Evolutionary conservation across 1,140 invertebrate genomes (phyloP).

Genomic region (Heliconius congener): DNA sequence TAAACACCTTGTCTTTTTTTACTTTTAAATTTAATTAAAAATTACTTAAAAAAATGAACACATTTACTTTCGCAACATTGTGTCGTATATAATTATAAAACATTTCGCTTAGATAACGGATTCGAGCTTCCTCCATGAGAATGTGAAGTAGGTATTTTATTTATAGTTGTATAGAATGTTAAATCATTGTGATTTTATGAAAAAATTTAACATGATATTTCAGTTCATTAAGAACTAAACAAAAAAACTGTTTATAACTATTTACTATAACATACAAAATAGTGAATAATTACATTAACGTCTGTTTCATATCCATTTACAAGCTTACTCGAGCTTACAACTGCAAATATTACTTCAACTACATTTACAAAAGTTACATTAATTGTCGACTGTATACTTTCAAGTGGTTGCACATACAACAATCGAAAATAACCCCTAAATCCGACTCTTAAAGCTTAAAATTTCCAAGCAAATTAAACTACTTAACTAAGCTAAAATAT

Average conservation of each 20-base stretch:
- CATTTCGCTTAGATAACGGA: too few species aligned
- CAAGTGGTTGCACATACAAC: slow-evolving; percentile 20
- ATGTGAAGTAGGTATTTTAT: too few species aligned
- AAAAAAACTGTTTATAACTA: neutral
- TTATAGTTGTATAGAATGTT: too few species aligned
- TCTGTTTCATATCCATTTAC: neutral
- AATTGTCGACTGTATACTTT: slow-evolving; percentile 27
- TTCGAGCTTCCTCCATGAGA: too few species aligned
- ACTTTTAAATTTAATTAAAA: too few species aligned
- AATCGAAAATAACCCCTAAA: neutral
- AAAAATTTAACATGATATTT: too few species aligned
- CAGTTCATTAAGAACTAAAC: too few species aligned
- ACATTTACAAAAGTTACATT: slow-evolving; percentile 10
- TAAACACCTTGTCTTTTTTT: too few species aligned
- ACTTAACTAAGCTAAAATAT: slow-evolving; percentile 39
- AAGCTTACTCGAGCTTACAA: neutral
- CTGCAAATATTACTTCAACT: slow-evolving; percentile 18
- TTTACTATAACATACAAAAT: neutral
- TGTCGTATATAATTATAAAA: too few species aligned
- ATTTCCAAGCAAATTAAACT: neutral
- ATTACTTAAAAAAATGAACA: too few species aligned
- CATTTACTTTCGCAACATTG: too few species aligned
- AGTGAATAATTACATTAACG: neutral
- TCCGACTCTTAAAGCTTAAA: slow-evolving; percentile 13
- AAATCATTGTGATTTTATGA: too few species aligned